phyloP scores from a whole-genome alignment of 1,140 invertebrate species.

The Zaprionus ghesquierei region DNA sequence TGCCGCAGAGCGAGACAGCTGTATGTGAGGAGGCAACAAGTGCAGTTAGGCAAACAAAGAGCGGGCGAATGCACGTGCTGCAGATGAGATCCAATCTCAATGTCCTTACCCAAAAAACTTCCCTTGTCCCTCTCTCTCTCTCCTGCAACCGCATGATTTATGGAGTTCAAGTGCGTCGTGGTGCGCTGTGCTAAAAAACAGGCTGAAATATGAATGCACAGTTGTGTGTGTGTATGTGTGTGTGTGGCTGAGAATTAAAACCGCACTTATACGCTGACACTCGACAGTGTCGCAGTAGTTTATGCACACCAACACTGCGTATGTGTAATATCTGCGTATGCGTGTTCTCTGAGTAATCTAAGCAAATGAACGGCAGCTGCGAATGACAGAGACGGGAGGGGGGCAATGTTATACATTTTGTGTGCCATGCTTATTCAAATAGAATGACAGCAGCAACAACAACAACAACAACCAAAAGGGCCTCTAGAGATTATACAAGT shows the following conservation, averaged over 20 bases:
- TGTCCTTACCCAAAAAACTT: slow-evolving; percentile 16
- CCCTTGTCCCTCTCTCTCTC: background rate
- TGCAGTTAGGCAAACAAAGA: slow-evolving; percentile 14
- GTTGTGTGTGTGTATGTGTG: background rate
- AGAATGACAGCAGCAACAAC: slow-evolving; percentile 37
- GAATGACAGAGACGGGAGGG: background rate
- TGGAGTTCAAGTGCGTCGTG: slow-evolving; percentile 46
- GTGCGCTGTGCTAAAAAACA: slow-evolving; percentile 14
- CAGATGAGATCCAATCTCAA: slow-evolving; percentile 15
- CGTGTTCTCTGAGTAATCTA: slow-evolving; percentile 47
- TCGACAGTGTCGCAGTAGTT: slow-evolving; percentile 17
- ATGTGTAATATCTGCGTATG: slow-evolving; percentile 40
- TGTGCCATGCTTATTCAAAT: slow-evolving; percentile 57
- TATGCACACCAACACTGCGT: slow-evolving; percentile 37
- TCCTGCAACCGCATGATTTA: slow-evolving; percentile 53
- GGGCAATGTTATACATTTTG: background rate
- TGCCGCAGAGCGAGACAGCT: background rate
- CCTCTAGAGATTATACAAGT: slow-evolving; percentile 12
- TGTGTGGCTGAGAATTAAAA: slow-evolving; percentile 33
- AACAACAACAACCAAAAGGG: background rate
- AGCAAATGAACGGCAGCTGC: slow-evolving; percentile 26
- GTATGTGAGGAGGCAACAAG: slow-evolving; percentile 53
- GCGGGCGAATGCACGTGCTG: slow-evolving; percentile 4
- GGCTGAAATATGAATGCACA: slow-evolving; percentile 47
- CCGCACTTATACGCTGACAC: background rate